Conservation (phyloP, 2,113 vertebrate species). For the Macaca nemestrina region DNA sequence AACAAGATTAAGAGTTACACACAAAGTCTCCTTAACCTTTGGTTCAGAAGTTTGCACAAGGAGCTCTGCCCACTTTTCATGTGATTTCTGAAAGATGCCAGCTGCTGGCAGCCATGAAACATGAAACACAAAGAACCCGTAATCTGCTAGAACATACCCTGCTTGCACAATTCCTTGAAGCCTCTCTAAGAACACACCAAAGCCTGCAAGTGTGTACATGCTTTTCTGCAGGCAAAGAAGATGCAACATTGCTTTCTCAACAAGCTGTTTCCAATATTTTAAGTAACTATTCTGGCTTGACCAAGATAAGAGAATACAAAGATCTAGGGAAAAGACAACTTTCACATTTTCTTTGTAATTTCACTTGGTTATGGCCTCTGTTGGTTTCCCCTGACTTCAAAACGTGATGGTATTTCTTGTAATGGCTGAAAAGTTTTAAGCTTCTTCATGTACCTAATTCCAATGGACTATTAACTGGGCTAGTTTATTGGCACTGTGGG, state of each 20-base stretch:
- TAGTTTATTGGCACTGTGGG: neutral
- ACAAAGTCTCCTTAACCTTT: conserved; percentile 53
- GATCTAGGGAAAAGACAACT: neutral
- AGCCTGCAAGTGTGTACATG: conserved; percentile 44
- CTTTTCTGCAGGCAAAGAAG: conserved; percentile 8
- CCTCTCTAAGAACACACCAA: conserved; percentile 52
- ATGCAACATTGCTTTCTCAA: neutral
- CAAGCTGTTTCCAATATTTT: conserved; percentile 25
- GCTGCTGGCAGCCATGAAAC: conserved; percentile 63
- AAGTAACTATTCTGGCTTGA: conserved; percentile 22
- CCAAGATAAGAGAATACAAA: conserved; percentile 40
- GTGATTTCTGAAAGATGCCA: conserved; percentile 66
- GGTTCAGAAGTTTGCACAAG: conserved; percentile 51
- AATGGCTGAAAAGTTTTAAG: neutral
- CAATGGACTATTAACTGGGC: neutral
- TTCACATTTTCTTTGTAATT: conserved; percentile 11
- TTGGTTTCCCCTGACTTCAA: neutral
- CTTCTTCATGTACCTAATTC: neutral
- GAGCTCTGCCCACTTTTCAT: conserved; percentile 61
- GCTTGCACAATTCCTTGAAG: conserved; percentile 26
- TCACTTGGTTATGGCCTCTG: neutral
- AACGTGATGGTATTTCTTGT: neutral
- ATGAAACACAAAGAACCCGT: conserved; percentile 53
- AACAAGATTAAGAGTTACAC: conserved; percentile 72
- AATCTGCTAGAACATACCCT: conserved; percentile 34